Conservation (phyloP, 1,140 invertebrate genomes). For the Ceratina australensis region DNA sequence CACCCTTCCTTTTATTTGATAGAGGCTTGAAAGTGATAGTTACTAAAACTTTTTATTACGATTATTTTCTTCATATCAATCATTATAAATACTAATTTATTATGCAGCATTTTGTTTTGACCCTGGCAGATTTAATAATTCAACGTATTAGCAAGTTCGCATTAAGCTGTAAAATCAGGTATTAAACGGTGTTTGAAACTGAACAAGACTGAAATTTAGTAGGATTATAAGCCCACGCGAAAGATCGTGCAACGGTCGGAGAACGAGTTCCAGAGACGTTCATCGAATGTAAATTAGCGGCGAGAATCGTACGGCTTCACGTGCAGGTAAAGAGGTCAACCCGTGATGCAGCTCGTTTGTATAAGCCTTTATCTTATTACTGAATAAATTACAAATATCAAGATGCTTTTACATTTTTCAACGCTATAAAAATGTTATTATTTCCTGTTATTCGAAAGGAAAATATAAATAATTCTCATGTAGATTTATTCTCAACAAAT, state of each 20-base stretch:
- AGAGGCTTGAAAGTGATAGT: too few species aligned
- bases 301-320: conserved; percentile 20
- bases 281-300: conserved; percentile 46
- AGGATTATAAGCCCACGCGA: conserved; percentile 37
- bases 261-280: conserved; percentile 14
- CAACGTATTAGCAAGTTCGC: neutral
- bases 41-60: too few species aligned
- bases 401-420: too few species aligned
- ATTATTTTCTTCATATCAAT: too few species aligned
- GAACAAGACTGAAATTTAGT: conserved; percentile 33
- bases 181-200: conserved; percentile 25
- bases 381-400: too few species aligned
- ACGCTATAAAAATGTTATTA: neutral
- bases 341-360: neutral
- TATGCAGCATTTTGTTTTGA: neutral
- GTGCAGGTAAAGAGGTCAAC: conserved; percentile 3
- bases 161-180: conserved; percentile 12
- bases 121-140: conserved; percentile 6
- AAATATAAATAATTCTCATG: neutral
- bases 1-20: too few species aligned
- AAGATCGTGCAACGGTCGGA: conserved; percentile 31
- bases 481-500: neutral
- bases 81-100: neutral
- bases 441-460: neutral
- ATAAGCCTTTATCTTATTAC: too few species aligned